Evolutionary conservation across 2,797 vertebrate genomes (phyloP).

Genomic region (Pelochelys cantorii): DNA sequence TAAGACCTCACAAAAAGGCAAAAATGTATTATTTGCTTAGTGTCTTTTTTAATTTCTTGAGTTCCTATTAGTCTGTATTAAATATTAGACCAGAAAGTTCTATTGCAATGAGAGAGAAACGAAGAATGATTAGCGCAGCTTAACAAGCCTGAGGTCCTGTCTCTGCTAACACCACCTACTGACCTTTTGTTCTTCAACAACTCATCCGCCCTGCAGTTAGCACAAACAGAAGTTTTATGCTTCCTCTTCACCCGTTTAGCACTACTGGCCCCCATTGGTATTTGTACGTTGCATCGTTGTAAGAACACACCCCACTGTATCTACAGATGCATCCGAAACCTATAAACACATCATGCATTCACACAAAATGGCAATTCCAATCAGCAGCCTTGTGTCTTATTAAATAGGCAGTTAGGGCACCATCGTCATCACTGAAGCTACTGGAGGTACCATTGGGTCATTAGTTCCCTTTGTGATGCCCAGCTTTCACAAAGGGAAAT

Average conservation of each 20-base stretch:
- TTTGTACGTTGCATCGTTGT: neutral
- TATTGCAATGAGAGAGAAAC: neutral
- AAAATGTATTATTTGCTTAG: neutral
- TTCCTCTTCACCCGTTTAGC: neutral
- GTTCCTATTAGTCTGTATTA: too few relatives aligned
- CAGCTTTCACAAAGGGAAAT: neutral
- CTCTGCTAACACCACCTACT: neutral
- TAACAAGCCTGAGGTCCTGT: neutral
- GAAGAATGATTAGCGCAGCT: neutral
- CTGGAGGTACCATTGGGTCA: neutral
- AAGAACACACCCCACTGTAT: neutral
- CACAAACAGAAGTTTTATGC: neutral
- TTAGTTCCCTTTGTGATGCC: neutral
- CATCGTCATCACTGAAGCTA: neutral
- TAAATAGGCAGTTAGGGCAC: neutral
- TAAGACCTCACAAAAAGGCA: neutral
- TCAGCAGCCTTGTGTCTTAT: neutral
- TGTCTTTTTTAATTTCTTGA: neutral
- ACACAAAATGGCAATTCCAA: neutral
- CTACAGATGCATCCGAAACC: neutral
- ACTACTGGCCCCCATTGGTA: neutral
- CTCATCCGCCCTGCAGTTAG: slow-evolving; percentile 1
- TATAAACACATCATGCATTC: neutral
- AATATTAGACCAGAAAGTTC: neutral
- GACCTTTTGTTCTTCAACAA: slow-evolving; percentile 29